Base-by-base conservation (phyloP, 1,140 invertebrate genomes). In the Acromyrmex echinatior region DNA sequence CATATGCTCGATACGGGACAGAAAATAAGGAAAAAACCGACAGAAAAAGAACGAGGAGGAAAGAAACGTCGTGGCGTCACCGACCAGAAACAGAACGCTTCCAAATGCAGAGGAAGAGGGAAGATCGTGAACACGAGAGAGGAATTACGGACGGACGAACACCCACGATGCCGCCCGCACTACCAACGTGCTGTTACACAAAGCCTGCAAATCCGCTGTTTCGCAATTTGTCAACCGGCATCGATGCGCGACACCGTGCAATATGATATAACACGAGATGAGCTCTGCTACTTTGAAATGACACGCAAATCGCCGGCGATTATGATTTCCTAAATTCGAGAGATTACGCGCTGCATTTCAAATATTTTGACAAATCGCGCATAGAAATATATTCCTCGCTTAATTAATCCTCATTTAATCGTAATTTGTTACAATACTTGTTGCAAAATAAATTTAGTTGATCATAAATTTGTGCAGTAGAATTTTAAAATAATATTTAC, bases 161-260 rank as follows among this genome's bases (percentile, higher is more conserved):
- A 90, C 88, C 89, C 88, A 91, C 89, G 86, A 90, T 35, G 84
- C 63, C 89, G 89, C 88, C 89, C 86, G 66, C 89, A 84, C 77
- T 79, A 82, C 25, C 35, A 68, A 73, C 35, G n/a, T 14, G 14
- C 56, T 45, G 31, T 56, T 86, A 60, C 9, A 60, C 60, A 77
- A 31, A 78, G 87, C 82, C 81, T 77, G 81, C 90, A 89, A 90
- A 89, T 92, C 71, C 62, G 53, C 56, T 45, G 45, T 90, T 87
- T 91, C 87, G 87, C 62, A 88, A 84, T 81, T 70, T 58, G 71
- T 77, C 45, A 39, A 21, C 60, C 70, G 16, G 21, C 25, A 39
- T 56, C 76, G 87, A 89, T 63, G 70, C 18, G 51, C 51, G 78
- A 79, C 68, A 58, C 4, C 35, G 77, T 21, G 3, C 6, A 51